Percentiles rank a stretch among this genome's conserved stretches.
Conservation (phyloP, 30 jellyfish, hydroid and myxozoan species). For the Aurelia aurita complex sp. Pacific region DNA sequence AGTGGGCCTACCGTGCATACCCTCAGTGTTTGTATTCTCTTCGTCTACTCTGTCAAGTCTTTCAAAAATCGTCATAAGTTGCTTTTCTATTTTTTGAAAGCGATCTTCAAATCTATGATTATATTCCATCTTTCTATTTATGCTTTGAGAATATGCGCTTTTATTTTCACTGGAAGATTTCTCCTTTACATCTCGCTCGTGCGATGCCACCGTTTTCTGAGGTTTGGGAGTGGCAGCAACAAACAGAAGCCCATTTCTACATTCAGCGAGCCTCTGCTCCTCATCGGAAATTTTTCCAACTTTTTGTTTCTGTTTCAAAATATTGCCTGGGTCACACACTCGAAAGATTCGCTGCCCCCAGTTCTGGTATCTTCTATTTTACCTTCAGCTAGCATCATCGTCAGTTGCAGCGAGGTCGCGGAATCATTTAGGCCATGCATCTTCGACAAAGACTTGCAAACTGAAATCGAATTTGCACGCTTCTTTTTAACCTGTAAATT, state of each 20-base stretch:
- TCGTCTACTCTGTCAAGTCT: constrained; percentile 1
- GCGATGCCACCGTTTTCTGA: constrained; percentile 15
- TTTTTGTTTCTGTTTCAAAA: constrained; percentile 3
- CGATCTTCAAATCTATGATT: constrained; percentile 6
- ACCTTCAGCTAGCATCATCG: constrained; percentile 7
- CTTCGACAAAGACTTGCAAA: constrained; percentile 32
- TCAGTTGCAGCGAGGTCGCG: constrained; percentile 20
- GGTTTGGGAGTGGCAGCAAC: neutral
- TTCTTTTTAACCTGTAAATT: constrained; percentile 21
- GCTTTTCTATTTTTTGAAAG: constrained; percentile 13
- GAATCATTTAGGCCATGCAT: constrained; percentile 43
- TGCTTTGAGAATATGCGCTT: constrained; percentile 1
- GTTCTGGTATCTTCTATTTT: too few relatives aligned
- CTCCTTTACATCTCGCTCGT: constrained; percentile 12
- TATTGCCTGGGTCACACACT: constrained; percentile 25
- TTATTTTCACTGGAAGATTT: constrained; percentile 1
- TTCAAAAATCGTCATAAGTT: constrained; percentile 12
- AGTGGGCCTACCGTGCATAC: constrained; percentile 6
- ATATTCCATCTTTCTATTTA: constrained; percentile 1
- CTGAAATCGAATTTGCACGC: constrained; percentile 38
- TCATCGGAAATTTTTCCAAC: constrained; percentile 8
- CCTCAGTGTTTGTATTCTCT: constrained; percentile 4
- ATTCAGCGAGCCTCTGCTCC: constrained; percentile 12
- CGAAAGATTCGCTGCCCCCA: neutral
- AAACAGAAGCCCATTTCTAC: constrained; percentile 21